Evolutionary conservation across 2,888 invertebrate genomes (phyloP).

Genomic region (Thysanoteuthis rhombus): DNA sequence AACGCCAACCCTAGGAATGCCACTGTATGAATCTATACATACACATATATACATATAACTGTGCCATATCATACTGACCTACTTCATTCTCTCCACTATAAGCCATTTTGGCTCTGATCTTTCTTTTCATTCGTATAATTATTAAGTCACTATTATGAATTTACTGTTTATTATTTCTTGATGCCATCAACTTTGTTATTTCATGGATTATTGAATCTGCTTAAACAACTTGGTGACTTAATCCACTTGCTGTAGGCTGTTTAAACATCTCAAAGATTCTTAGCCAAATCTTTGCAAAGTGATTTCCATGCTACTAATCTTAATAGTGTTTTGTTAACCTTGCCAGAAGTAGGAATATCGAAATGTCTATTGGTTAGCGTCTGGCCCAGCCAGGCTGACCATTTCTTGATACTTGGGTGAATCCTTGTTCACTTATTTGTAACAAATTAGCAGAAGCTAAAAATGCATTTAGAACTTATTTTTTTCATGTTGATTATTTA

Average conservation of each 20-base stretch:
- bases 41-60: too few species aligned
- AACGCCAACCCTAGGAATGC: too few species aligned
- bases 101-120: too few species aligned
- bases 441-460: neutral
- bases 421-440: neutral
- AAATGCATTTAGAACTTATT: neutral
- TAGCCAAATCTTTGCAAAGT: neutral
- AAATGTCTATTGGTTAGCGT: neutral
- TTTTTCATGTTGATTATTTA: neutral
- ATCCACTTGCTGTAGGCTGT: neutral
- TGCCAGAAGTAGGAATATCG: neutral
- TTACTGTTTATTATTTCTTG: neutral
- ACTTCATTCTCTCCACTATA: too few species aligned
- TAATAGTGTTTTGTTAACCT: slow-evolving; percentile 12
- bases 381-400: neutral
- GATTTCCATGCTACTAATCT: neutral
- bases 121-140: neutral
- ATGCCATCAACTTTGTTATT: slow-evolving; percentile 12
- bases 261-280: slow-evolving; percentile 12
- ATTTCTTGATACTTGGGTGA: neutral
- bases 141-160: neutral
- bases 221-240: neutral
- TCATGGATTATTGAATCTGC: neutral
- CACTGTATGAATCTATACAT: too few species aligned
- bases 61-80: too few species aligned